Evolutionary conservation across 2,888 invertebrate genomes (phyloP), one percentile per base, ranked within the genome.

Genomic region (Hyposoter didymator): DNA sequence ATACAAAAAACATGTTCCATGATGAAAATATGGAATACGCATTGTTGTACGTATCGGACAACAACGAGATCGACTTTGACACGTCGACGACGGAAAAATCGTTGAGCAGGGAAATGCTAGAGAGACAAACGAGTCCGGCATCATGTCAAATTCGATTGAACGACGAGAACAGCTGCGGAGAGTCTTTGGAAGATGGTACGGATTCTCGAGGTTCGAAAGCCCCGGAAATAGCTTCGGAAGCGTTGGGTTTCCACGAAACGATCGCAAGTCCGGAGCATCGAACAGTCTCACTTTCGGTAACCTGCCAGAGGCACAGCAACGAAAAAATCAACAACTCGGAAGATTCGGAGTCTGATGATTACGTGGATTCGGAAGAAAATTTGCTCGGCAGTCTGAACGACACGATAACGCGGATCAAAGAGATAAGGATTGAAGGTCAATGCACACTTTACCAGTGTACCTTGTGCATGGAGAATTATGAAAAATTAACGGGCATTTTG

Each of bases 301-400:
- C 17, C 22, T 2, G 22, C 19, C 22, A 84, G 10, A 66, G 19
- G 55, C 47, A n/a, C 67, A 14, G 28, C 32, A 3, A 14, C 39
- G 55, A 22, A 17, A 2, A 39, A 39, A 19, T 28, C 6, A 17
- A 7, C 1, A n/a, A 35, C 6, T 19, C 6, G 6, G 55, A 76
- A 28, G 75, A 79, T 43, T 89, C 88, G 0, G 93, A 93, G 28
- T 91, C 91, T 0, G 91, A 92, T 84, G 89, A 89, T 82, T 91
- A 87, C 49, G 83, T 84, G 4, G 90, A 91, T 39, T 81, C 87
- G 0, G 88, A 88, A 28, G 91, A 91, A 19, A 91, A 92, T 66
- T 85, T 93, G 66, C 83, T 93, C 19, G 93, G 93, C 2, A 93
- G 93, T 79, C 73, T 93, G 2, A 94, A 92, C 70, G 94, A 94